A percentile compares a stretch with the other conserved stretches of the same genome.
phyloP scores from a whole-genome alignment of 2,797 vertebrate genomes.

The Phoxinus dragarum region DNA sequence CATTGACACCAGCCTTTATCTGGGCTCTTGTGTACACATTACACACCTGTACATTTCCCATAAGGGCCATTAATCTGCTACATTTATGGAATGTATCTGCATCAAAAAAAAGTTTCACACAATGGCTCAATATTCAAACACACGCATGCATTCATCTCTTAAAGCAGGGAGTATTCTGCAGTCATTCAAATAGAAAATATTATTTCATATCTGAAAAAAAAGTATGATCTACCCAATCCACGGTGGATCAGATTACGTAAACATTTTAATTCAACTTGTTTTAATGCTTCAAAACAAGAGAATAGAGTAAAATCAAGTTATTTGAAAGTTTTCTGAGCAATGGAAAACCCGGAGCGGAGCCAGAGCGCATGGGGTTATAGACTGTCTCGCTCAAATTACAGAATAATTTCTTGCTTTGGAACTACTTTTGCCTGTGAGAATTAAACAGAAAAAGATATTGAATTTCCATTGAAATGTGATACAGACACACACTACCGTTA shows the following conservation, averaged over 20 bases:
- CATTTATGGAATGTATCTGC: slow-evolving; percentile 20
- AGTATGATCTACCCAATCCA: neutral
- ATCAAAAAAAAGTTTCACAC: neutral
- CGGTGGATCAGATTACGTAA: neutral
- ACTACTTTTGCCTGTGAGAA: neutral
- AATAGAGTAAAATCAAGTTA: neutral
- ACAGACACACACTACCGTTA: neutral
- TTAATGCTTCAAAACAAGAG: neutral
- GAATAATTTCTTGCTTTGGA: neutral
- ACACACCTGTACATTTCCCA: slow-evolving; percentile 19
- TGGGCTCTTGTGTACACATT: slow-evolving; percentile 26
- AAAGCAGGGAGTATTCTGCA: neutral
- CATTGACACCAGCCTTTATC: slow-evolving; percentile 41
- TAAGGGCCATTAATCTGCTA: slow-evolving; percentile 2
- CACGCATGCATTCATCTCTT: neutral
- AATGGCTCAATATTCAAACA: slow-evolving; percentile 11
- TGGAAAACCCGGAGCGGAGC: neutral
- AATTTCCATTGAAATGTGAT: neutral
- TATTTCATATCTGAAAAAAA: slow-evolving; percentile 11
- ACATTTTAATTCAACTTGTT: neutral
- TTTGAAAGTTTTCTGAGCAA: neutral
- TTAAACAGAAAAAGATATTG: neutral
- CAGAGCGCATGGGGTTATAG: neutral
- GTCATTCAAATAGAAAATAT: neutral
- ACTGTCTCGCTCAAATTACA: neutral